phyloP scores from a whole-genome alignment of 2,888 invertebrate genomes.

The Anthophora plumipes region DNA sequence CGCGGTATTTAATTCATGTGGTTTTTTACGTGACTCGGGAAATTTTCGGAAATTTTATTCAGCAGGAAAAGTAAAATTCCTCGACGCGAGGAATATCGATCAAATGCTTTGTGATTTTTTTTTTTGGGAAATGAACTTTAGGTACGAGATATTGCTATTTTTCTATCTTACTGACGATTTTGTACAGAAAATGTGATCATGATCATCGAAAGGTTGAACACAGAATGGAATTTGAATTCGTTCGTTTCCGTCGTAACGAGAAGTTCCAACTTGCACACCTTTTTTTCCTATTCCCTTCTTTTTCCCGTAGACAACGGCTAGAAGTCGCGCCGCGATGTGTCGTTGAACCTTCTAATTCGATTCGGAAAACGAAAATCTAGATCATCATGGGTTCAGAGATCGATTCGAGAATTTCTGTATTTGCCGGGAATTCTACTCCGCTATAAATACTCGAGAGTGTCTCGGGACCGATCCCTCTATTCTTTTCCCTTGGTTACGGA shows the following conservation, averaged over 20 bases:
- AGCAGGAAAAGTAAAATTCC: too few species aligned
- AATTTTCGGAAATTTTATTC: too few species aligned
- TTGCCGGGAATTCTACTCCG: slow-evolving; percentile 40
- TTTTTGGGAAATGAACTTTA: too few species aligned
- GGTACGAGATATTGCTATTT: too few species aligned
- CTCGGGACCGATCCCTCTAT: slow-evolving; percentile 18
- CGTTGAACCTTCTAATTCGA: slow-evolving; percentile 69
- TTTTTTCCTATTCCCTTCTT: slow-evolving; percentile 20
- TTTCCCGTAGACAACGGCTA: neutral
- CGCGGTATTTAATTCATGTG: too few species aligned
- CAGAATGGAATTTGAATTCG: slow-evolving; percentile 68
- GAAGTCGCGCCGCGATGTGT: slow-evolving; percentile 17
- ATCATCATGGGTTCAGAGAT: slow-evolving; percentile 24
- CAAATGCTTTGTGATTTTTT: too few species aligned
- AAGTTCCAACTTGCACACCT: slow-evolving; percentile 67
- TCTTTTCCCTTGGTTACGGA: neutral
- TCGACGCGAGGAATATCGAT: too few species aligned
- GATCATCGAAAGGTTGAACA: too few species aligned
- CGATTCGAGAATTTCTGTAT: slow-evolving; percentile 49
- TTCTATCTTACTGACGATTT: too few species aligned
- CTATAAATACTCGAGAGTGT: slow-evolving; percentile 51
- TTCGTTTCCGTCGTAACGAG: slow-evolving; percentile 66
- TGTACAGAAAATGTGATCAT: too few species aligned
- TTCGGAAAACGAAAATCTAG: slow-evolving; percentile 31
- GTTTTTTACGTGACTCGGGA: too few species aligned